Evolutionary conservation across 2,888 invertebrate species (phyloP).

Genomic region (Steinernema hermaphroditum): DNA sequence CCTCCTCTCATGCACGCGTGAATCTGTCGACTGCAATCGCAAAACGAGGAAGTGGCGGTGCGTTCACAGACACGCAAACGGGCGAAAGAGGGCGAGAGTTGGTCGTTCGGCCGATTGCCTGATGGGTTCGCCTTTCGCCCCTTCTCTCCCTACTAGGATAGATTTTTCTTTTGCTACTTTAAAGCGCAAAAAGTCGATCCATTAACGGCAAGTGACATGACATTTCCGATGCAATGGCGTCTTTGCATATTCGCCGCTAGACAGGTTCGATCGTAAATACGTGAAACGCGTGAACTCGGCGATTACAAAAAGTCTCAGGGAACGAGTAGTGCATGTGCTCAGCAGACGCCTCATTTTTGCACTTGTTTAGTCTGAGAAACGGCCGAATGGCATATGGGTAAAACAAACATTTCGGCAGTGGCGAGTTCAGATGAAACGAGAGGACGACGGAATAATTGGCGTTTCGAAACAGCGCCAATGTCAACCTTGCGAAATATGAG

Average conservation of each 20-base stretch:
- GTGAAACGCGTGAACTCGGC: no score
- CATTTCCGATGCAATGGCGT: neutral
- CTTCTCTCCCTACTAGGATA: neutral
- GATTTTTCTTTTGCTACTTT: slow-evolving; percentile 15
- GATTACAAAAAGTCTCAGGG: no score
- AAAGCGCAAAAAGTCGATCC: neutral
- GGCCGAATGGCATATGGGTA: neutral
- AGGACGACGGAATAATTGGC: neutral
- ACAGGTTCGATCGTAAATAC: no score
- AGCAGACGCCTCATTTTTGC: no score
- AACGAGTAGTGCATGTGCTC: no score
- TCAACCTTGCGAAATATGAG: slow-evolving; percentile 11
- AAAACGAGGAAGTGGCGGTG: slow-evolving; percentile 16
- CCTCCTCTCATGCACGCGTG: neutral
- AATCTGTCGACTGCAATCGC: slow-evolving; percentile 17
- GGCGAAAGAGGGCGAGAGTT: slow-evolving; percentile 11
- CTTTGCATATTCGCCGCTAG: neutral
- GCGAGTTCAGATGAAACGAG: neutral
- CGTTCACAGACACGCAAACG: neutral
- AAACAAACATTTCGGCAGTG: neutral
- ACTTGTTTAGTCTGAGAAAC: neutral
- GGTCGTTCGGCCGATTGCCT: neutral
- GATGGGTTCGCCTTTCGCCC: neutral
- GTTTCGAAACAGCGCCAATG: neutral
- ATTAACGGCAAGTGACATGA: slow-evolving; percentile 25